These are phyloP conservation scores for Alexandromys fortis DNA, from an alignment of 2,113 vertebrate genomes.

Conservation along the genomic window DNA sequence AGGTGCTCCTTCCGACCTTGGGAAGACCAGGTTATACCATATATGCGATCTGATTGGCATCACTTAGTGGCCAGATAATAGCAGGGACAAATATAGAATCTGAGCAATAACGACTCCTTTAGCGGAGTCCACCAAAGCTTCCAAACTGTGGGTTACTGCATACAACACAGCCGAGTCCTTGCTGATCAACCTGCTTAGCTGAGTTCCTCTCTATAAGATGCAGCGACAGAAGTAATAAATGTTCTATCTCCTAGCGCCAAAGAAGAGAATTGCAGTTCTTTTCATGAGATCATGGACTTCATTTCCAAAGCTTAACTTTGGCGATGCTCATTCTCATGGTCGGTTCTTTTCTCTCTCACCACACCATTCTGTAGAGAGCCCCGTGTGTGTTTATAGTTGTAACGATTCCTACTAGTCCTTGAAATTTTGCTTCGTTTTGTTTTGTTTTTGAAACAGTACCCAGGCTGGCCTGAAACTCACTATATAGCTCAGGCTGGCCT, in stretches of 20 bases:
- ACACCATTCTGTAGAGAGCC: background rate
- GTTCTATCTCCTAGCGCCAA: background rate
- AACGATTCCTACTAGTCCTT: background rate
- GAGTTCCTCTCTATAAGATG: background rate
- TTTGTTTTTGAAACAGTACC: background rate
- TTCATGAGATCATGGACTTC: background rate
- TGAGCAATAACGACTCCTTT: background rate
- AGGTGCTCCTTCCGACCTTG: background rate
- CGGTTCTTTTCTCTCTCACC: background rate
- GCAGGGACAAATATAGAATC: background rate
- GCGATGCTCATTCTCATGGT: background rate
- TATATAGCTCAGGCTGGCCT: background rate
- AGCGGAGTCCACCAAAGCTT: background rate
- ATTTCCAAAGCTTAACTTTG: slow-evolving; percentile 33
- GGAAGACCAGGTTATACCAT: background rate
- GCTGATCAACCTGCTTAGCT: background rate
- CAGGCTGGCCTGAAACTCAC: background rate
- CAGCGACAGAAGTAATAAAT: background rate
- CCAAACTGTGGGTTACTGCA: background rate
- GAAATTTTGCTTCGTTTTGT: background rate
- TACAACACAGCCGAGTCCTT: background rate
- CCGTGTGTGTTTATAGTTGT: background rate
- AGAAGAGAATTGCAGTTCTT: background rate
- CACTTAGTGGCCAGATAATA: background rate
- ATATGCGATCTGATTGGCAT: background rate